phyloP scores from a whole-genome alignment of 1,140 invertebrate genomes.

The Platyscapa corneri region DNA sequence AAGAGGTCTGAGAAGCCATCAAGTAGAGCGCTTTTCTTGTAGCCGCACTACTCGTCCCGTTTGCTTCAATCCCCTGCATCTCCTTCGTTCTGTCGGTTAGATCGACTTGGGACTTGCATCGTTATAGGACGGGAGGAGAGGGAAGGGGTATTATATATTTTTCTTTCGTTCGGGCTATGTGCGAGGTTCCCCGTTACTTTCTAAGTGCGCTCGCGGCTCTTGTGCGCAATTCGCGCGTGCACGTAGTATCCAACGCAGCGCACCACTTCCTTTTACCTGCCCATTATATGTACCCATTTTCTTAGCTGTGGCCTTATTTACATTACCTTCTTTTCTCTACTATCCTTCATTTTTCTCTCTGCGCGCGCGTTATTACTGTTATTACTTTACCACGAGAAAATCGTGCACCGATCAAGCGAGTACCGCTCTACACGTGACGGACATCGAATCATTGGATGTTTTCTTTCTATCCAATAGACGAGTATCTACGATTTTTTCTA shows the following conservation, averaged over 20 bases:
- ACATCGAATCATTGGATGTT: not conserved
- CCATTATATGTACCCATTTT: conserved; percentile 25
- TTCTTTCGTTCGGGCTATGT: not conserved
- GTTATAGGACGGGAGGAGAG: too few relatives aligned
- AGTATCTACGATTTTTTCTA: too few relatives aligned
- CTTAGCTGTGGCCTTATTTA: conserved; percentile 25
- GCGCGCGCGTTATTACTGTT: not conserved
- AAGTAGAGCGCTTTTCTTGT: too few relatives aligned
- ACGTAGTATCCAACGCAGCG: not conserved
- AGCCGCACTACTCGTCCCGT: not conserved
- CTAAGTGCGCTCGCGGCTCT: conserved; percentile 14
- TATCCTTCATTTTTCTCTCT: not conserved
- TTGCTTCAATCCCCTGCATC: conserved; percentile 20
- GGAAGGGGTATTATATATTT: not conserved
- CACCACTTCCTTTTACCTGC: not conserved
- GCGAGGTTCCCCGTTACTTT: conserved; percentile 48
- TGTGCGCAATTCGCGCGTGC: not conserved
- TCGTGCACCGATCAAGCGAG: not conserved
- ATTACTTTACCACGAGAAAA: not conserved
- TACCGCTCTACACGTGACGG: not conserved
- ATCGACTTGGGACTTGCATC: not conserved
- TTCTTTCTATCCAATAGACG: not conserved
- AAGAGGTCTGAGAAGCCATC: too few relatives aligned
- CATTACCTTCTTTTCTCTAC: conserved; percentile 3
- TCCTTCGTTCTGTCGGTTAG: not conserved